phyloP scores from a whole-genome alignment of 2,113 vertebrate species.

The Microcebus murinus region DNA sequence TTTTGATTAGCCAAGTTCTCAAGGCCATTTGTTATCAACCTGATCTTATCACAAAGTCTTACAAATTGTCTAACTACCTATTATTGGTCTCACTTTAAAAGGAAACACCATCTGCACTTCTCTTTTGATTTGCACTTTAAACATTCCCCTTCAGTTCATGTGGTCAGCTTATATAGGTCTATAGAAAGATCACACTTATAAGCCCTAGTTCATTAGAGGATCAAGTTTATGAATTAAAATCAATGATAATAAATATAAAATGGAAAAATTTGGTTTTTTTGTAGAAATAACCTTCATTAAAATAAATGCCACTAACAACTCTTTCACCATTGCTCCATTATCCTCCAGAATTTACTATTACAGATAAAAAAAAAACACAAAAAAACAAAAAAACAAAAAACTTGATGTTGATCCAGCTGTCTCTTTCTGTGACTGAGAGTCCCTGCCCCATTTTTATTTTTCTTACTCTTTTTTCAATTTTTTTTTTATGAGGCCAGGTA shows the following conservation, averaged over 20 bases:
- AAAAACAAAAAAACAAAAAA: background rate
- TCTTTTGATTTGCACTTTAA: background rate
- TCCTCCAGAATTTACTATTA: background rate
- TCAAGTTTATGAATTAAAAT: background rate
- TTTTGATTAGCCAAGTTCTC: slow-evolving; percentile 8
- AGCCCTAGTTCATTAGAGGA: background rate
- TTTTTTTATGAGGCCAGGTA: background rate
- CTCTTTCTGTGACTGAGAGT: background rate
- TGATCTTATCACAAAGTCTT: background rate
- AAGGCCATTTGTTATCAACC: background rate
- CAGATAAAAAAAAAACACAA: accelerated
- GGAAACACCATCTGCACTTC: background rate
- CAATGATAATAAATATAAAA: background rate
- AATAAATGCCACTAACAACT: background rate
- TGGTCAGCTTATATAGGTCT: background rate
- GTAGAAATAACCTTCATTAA: background rate
- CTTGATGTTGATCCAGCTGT: background rate
- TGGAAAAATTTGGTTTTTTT: background rate
- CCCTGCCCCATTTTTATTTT: accelerated
- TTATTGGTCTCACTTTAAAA: background rate
- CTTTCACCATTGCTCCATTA: background rate
- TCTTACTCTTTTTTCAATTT: background rate
- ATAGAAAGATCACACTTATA: background rate
- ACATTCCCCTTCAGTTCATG: background rate
- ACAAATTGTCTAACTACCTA: background rate